Percentiles rank a stretch among this genome's conserved stretches.
Conservation (phyloP, 2,113 vertebrate species). For the Sylvilagus bachmani region DNA sequence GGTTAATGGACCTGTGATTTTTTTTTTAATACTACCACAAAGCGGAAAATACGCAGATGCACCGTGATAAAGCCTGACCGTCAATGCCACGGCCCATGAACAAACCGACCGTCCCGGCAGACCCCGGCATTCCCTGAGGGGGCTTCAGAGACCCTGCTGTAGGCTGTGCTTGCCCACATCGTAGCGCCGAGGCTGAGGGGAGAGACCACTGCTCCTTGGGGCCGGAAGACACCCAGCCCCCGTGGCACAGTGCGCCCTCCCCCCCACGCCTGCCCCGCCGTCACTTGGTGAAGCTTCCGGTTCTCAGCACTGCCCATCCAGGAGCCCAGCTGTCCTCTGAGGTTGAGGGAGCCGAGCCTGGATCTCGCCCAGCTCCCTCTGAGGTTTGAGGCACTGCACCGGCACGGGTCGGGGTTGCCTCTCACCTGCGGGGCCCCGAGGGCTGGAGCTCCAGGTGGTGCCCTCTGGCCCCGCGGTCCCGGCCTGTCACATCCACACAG, state of each 20-base stretch:
- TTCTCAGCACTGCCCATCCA: neutral
- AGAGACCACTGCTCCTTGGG: neutral
- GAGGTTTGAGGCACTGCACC: neutral
- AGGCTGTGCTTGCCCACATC: neutral
- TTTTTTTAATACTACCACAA: conserved; percentile 37
- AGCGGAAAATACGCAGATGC: neutral
- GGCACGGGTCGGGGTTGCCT: rapidly evolving
- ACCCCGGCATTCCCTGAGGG: neutral
- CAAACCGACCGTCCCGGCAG: neutral
- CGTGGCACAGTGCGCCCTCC: too few relatives aligned
- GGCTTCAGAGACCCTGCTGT: neutral
- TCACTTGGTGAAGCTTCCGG: neutral
- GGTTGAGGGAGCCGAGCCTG: neutral
- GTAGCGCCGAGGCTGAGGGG: neutral
- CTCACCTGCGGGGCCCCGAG: neutral
- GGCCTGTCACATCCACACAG: neutral
- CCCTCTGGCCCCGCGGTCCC: too few relatives aligned
- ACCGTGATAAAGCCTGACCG: neutral
- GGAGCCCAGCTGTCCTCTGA: neutral
- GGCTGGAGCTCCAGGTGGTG: neutral
- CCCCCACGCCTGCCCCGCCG: too few relatives aligned
- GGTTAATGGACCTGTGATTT: neutral
- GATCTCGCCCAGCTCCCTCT: neutral
- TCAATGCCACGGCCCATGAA: neutral
- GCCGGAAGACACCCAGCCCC: neutral